Base-by-base conservation (phyloP, 2,888 invertebrate species). In the Epiblema foenella region DNA sequence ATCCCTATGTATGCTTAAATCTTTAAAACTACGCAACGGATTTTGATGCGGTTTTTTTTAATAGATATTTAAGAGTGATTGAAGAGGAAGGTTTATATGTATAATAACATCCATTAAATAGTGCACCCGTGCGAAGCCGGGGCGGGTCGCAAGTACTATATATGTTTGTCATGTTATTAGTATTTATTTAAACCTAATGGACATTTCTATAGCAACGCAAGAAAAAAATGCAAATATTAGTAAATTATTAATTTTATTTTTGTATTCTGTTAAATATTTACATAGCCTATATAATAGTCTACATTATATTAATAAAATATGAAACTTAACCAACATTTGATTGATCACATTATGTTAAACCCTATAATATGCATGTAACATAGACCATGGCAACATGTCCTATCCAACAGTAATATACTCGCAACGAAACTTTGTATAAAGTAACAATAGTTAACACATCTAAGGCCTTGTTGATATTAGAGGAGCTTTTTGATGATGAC, bases 231-330 rank as follows among this genome's bases (percentile, higher is more conserved):
- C 39, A 75, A 62, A 76, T 79, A 56, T 69, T 92, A 92, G 91
- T 93, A 93, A 93, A 92, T 93, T 93, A 92, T 89, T 93, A 93
- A 93, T 85, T 93, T 91, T 92, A 92, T 91, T 90, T 71, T 87
- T 81, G 83, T 86, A 83, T 87, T 88, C 84, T 85, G 84, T 91
- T 90, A 91, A 90, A 90, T 93, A 92, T 93, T 88, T 93, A 93
- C 92, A 92, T 88, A 89, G 82, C 86, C 86, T 88, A 89, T 86
- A 86, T 85, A 89, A 89, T 87, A 84, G 83, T 84, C 83, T 87
- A 86, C 83, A 83, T 84, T 83, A 83, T 78, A 83, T 78, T 86
- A 88, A 87, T 90, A 90, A 88, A 90, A 91, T 92, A 92, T 90
- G 85, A 91, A 91, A 91, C 90, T 90, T 92, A 91, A 90, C 88